Base-by-base conservation (phyloP, 2,888 invertebrate genomes). In the Leptarthrus brevirostris region DNA sequence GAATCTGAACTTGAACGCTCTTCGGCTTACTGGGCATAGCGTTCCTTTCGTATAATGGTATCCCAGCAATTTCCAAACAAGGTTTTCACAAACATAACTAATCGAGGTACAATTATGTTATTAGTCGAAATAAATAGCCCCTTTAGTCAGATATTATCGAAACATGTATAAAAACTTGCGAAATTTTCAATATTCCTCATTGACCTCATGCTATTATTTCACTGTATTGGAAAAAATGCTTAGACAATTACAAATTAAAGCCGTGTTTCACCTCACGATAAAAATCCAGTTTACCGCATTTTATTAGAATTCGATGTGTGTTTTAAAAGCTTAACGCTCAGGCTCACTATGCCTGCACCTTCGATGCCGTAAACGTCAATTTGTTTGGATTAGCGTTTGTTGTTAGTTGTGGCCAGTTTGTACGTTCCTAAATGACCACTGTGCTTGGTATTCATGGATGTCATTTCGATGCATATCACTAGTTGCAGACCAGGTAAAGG, bases 231-330 rank as follows among this genome's bases (percentile, higher is more conserved):
- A 66, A 47, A 47, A 47, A 66, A 20, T 44, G 64, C 64, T 26
- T 47, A 24, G 64, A 66, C 44, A 66, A 66, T 66, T 47, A 66
- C 64, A 66, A 66, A 66, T 66, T 66, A 66, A 66, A 44, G 64
- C 64, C 47, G 10, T 64, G 64, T 64, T 64, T 64, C 47, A 64
- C 24, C 64, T 64, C 47, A 64, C 14, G 47, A 64, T 64, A 64
- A 64, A 66, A 66, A 47, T 66, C 64, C 64, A 66, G 47, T 66
- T 47, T 44, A 40, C 20, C 20, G 47, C 24, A 24, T 44, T 66
- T 66, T 66, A 66, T 66, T 66, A 44, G 64, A 66, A 66, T 66
- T 47, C 34, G 26, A 44, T 34, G 44, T 66, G 26, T 20, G 47
- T 47, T 20, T 47, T 47, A 40, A n/a, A 40, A 12, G n/a, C n/a